phyloP scores from a whole-genome alignment of 2,113 vertebrate genomes.

The Electrona antarctica region DNA sequence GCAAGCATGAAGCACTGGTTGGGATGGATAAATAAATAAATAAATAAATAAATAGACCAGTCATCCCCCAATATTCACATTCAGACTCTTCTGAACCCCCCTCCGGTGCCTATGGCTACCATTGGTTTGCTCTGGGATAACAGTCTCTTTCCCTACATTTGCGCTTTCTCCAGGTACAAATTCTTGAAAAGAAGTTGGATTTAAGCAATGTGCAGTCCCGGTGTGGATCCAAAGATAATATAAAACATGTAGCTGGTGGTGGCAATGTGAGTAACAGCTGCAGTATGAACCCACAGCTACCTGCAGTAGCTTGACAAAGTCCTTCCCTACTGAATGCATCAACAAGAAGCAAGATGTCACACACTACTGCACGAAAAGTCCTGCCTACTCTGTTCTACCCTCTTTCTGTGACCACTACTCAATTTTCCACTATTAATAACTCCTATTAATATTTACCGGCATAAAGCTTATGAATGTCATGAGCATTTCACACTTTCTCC shows the following conservation, averaged over 20 bases:
- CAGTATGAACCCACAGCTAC: background rate
- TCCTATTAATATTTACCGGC: conserved; percentile 36
- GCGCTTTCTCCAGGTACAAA: conserved; percentile 87
- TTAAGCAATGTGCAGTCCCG: conserved; percentile 92
- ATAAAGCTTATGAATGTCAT: conserved; percentile 17
- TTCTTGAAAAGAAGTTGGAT: conserved; percentile 94
- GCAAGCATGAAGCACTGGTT: too few relatives aligned
- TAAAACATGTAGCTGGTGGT: conserved; percentile 92
- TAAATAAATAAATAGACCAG: too few relatives aligned
- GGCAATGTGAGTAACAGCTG: conserved; percentile 89
- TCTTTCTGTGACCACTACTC: conserved; percentile 10
- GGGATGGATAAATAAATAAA: too few relatives aligned
- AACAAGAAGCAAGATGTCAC: conserved; percentile 31
- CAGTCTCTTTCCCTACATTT: conserved; percentile 47
- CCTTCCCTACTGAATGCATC: conserved; percentile 39
- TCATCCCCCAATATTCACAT: too few relatives aligned
- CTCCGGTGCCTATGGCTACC: background rate
- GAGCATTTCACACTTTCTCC: conserved; percentile 40
- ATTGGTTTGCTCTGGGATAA: conserved; percentile 43
- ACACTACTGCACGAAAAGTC: conserved; percentile 42
- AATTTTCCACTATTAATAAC: conserved; percentile 31
- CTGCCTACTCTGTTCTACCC: conserved; percentile 38
- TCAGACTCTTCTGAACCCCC: too few relatives aligned
- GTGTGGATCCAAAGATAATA: conserved; percentile 97
- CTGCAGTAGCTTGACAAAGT: too few relatives aligned